Conservation (phyloP, 2,888 invertebrate species). For the Taphrorychus bicolor region DNA sequence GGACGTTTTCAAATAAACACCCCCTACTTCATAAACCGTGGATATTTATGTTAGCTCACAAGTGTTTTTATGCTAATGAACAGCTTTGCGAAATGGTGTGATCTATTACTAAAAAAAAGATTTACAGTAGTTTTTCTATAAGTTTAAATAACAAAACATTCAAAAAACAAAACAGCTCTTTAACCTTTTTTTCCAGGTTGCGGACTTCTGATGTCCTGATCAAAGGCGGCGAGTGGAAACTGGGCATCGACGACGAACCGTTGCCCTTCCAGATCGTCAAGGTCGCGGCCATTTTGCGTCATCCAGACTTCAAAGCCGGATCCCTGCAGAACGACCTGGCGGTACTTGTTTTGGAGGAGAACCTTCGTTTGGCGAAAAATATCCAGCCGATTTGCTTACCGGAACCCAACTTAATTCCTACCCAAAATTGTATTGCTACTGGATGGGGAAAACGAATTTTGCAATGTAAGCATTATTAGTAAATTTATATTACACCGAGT, state of each 20-base stretch:
- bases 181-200: too few species aligned
- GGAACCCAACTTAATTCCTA: conserved; percentile 65
- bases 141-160: too few species aligned
- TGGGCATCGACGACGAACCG: conserved; percentile 82
- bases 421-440: conserved; percentile 74
- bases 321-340: conserved; percentile 74
- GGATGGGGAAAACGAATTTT: conserved; percentile 85
- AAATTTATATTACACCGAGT: neutral
- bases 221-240: conserved; percentile 85
- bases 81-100: too few species aligned
- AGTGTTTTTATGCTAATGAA: too few species aligned
- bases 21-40: too few species aligned
- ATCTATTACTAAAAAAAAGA: too few species aligned
- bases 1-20: too few species aligned
- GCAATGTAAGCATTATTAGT: conserved; percentile 67
- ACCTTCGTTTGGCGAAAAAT: conserved; percentile 71
- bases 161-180: too few species aligned
- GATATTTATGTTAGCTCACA: too few species aligned
- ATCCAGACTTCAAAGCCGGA: conserved; percentile 72
- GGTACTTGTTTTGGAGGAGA: conserved; percentile 71
- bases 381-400: conserved; percentile 78
- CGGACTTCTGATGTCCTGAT: conserved; percentile 72
- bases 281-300: conserved; percentile 72
- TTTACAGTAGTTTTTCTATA: too few species aligned
- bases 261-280: conserved; percentile 79